phyloP scores from a whole-genome alignment of 1,140 invertebrate genomes.

The Pseudomyrmex sp. region DNA sequence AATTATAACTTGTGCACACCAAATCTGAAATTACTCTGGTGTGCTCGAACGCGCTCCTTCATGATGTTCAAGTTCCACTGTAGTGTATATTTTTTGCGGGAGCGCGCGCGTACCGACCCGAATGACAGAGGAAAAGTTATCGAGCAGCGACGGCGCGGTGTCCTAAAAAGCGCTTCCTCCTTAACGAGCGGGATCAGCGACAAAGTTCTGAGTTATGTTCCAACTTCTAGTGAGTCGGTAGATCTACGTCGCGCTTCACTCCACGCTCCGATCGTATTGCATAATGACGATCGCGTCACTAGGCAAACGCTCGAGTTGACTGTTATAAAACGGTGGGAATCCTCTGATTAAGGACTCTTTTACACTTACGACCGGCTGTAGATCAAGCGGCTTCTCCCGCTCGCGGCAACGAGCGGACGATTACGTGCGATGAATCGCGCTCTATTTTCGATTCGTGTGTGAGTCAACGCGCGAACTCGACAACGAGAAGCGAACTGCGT shows the following conservation, averaged over 20 bases:
- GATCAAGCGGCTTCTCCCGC: background rate
- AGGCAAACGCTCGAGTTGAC: background rate
- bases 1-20: background rate
- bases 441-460: constrained; percentile 12
- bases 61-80: background rate
- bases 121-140: constrained; percentile 27
- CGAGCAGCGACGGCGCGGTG: background rate
- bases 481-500: background rate
- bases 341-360: constrained; percentile 39
- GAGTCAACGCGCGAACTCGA: background rate
- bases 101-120: background rate
- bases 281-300: constrained; percentile 21
- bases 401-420: constrained; percentile 2
- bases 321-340: constrained; percentile 38
- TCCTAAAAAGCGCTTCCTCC: constrained; percentile 44
- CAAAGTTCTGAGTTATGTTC: constrained; percentile 51
- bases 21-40: background rate
- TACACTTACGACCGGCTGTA: background rate
- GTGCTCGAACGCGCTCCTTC: background rate
- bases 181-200: constrained; percentile 50
- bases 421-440: constrained; percentile 26
- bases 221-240: constrained; percentile 36
- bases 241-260: constrained; percentile 40
- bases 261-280: constrained; percentile 32
- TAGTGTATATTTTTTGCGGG: background rate